Evolutionary conservation across 2,797 vertebrate species (phyloP).

Genomic region (Catamblyrhynchus diadema): DNA sequence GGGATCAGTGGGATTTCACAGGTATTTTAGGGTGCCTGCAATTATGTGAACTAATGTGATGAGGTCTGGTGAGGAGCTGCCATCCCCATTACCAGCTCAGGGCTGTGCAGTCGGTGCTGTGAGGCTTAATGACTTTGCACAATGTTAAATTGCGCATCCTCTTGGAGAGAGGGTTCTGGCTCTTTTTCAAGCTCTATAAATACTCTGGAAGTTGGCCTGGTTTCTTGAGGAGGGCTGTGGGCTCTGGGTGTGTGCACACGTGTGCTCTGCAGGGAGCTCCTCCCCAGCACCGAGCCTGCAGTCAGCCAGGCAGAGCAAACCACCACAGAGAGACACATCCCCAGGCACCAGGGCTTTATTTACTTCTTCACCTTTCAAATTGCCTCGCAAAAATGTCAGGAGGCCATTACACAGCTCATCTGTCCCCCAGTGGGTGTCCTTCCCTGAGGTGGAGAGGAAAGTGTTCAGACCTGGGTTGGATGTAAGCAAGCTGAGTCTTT

Average conservation of each 20-base stretch:
- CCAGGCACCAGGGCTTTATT: neutral
- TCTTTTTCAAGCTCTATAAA: slow-evolving; percentile 53
- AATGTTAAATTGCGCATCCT: slow-evolving; percentile 49
- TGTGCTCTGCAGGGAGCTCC: neutral
- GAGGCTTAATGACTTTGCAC: slow-evolving; percentile 60
- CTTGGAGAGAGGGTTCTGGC: slow-evolving; percentile 30
- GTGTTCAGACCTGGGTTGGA: neutral
- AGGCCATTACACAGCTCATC: neutral
- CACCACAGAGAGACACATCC: neutral
- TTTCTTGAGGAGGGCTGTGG: neutral
- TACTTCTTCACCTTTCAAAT: neutral
- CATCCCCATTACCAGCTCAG: neutral
- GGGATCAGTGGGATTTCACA: neutral
- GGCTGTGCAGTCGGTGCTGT: neutral
- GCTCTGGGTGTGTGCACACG: neutral
- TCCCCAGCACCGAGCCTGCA: neutral
- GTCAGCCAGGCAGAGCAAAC: neutral
- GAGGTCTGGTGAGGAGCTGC: neutral
- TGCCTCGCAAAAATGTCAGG: neutral
- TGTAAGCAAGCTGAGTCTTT: neutral
- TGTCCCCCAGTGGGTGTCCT: neutral
- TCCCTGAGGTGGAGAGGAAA: neutral
- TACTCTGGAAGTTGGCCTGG: slow-evolving; percentile 22
- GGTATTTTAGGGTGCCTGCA: neutral
- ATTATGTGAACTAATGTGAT: neutral